Evolutionary conservation across 2,113 vertebrate genomes (phyloP).

Genomic region (Scytalopus superciliaris): DNA sequence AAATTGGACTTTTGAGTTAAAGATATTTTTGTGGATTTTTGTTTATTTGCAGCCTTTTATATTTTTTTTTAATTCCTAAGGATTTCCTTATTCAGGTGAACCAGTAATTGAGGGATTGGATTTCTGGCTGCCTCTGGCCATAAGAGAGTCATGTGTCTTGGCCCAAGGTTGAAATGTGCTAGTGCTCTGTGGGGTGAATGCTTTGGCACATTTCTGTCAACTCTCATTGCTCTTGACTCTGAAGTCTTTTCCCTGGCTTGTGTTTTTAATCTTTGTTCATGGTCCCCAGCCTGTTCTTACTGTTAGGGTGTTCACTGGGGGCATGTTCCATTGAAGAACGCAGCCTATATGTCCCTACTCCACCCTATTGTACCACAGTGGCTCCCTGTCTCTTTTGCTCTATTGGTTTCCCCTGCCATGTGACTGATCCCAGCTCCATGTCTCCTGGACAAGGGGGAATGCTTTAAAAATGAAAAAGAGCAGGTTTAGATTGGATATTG

Average conservation of each 20-base stretch:
- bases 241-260: background rate
- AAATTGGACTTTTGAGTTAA: background rate
- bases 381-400: background rate
- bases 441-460: background rate
- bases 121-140: background rate
- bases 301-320: background rate
- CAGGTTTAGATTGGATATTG: background rate
- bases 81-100: background rate
- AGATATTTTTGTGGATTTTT: background rate
- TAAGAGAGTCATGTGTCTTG: background rate
- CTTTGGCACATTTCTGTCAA: background rate
- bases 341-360: fast-evolving
- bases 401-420: fast-evolving
- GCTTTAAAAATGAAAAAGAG: background rate
- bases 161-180: background rate
- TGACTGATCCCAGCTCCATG: background rate
- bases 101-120: background rate
- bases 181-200: background rate
- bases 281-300: background rate
- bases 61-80: background rate
- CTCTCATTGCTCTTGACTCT: background rate
- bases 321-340: background rate
- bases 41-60: background rate
- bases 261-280: background rate
- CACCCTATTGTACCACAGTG: fast-evolving